These are phyloP conservation scores for Caenorhabditis zanzibari DNA, from an alignment of 2,888 invertebrate species.

Conservation along the genomic window DNA sequence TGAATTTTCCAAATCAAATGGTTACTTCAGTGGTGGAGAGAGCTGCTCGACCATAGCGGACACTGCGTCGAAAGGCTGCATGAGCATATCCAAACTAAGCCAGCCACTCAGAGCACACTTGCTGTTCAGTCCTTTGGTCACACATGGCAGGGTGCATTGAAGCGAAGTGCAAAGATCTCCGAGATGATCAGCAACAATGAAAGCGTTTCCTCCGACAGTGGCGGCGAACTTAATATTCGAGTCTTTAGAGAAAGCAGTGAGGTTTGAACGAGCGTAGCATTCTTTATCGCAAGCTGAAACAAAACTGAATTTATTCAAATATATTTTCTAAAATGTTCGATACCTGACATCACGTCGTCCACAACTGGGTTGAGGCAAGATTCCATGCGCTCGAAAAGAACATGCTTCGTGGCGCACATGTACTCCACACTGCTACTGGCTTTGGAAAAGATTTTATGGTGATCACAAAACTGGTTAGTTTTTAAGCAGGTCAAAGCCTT, in stretches of 20 bases:
- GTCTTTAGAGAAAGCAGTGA: slow-evolving; percentile 64
- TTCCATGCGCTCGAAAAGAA: slow-evolving; percentile 63
- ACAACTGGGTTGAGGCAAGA: slow-evolving; percentile 58
- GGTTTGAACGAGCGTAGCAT: slow-evolving; percentile 64
- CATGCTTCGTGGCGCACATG: slow-evolving; percentile 66
- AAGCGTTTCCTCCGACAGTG: slow-evolving; percentile 68
- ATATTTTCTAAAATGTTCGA: neutral
- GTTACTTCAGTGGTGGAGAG: slow-evolving; percentile 52
- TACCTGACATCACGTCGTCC: slow-evolving; percentile 59
- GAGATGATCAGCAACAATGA: slow-evolving; percentile 67
- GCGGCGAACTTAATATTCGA: slow-evolving; percentile 66
- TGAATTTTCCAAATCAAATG: neutral
- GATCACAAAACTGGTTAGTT: slow-evolving; percentile 64
- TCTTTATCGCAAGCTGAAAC: slow-evolving; percentile 64
- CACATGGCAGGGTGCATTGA: slow-evolving; percentile 67
- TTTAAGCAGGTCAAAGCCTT: slow-evolving; percentile 64
- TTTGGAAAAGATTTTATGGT: slow-evolving; percentile 59
- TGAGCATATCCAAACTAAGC: slow-evolving; percentile 69
- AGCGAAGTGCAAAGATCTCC: slow-evolving; percentile 69
- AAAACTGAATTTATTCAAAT: no score
- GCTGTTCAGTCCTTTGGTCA: slow-evolving; percentile 64
- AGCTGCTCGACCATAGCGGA: slow-evolving; percentile 59
- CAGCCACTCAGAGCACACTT: slow-evolving; percentile 68
- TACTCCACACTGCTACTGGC: slow-evolving; percentile 66
- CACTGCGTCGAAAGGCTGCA: slow-evolving; percentile 70